Evolutionary conservation across 2,113 vertebrate genomes (phyloP).

Genomic region (Vireo altiloquus): DNA sequence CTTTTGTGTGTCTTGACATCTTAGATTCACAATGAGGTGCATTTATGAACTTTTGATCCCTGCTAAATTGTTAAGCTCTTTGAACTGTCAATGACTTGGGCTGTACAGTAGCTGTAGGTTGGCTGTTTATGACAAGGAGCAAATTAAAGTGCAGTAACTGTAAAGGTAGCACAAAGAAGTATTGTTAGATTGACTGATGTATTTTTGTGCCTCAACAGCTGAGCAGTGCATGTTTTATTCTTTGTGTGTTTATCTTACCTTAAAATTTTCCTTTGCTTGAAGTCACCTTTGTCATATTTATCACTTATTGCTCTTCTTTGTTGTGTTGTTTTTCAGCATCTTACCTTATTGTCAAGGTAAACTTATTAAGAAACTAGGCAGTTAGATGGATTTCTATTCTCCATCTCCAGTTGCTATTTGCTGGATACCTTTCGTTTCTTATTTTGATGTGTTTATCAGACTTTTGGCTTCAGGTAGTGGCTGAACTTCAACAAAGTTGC

Average conservation of each 20-base stretch:
- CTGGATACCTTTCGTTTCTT: conserved; percentile 18
- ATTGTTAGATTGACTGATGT: neutral
- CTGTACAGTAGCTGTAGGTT: neutral
- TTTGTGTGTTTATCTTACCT: neutral
- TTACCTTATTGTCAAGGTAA: neutral
- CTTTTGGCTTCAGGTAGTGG: conserved; percentile 25
- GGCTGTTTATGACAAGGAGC: neutral
- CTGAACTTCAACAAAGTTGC: neutral
- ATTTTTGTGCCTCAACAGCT: neutral
- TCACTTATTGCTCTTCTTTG: neutral
- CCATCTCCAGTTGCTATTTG: neutral
- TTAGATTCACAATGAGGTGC: neutral
- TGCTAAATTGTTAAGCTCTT: neutral
- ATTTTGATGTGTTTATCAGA: conserved; percentile 42
- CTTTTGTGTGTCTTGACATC: neutral
- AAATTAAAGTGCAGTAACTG: neutral
- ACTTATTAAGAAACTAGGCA: neutral
- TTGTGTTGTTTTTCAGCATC: neutral
- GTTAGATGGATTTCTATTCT: neutral
- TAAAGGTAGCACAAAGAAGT: neutral
- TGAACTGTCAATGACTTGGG: neutral
- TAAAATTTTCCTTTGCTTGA: neutral
- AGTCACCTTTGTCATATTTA: neutral
- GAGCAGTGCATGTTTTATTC: neutral
- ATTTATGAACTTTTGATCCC: neutral